Evolutionary conservation across 2,888 invertebrate genomes (phyloP), one percentile per base, ranked within the genome.

Genomic region (Dasypolia templi): DNA sequence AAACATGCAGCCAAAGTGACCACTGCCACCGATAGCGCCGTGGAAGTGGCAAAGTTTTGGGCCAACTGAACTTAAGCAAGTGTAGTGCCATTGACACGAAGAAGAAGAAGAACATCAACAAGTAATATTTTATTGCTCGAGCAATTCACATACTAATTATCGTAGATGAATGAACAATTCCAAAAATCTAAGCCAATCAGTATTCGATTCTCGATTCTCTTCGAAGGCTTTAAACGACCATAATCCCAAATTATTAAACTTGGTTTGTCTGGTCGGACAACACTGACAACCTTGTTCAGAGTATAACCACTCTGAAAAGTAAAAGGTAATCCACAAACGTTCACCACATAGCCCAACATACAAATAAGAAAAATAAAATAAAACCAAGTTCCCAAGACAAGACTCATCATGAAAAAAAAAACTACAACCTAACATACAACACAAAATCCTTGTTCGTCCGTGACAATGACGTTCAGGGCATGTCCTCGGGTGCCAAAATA

Each of bases 401-500:
- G 22, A 51, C 49, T n/a, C 22, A 65, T 26, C 4, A 55, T 19
- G 14, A 39, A 63, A 70, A 58, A 70, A 58, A 63, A 17, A 19
- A 44, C 53, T 22, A 46, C 44, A n/a, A 53, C 4, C 12, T 56
- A 29, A 44, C 56, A 66, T 51, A 59, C 55, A 79, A 68, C 35
- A 64, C 42, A 56, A 79, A 55, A 46, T 35, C 51, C 22, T 26
- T n/a, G 26, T 26, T 26, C 29, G 32, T 22, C 51, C 44, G 22
- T 53, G 59, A 83, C 58, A 75, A 75, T 63, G 55, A 44, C 51
- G 29, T 51, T 22, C 65, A 65, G 53, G 55, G 53, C 62, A 65
- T 58, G 68, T 66, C 59, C 59, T 66, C 66, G 53, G 58, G 32
- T 75, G 51, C 70, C 73, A 72, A 69, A 78, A 78, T 67, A 65